phyloP scores from a whole-genome alignment of 2,113 vertebrate genomes.

The Varanus komodoensis region DNA sequence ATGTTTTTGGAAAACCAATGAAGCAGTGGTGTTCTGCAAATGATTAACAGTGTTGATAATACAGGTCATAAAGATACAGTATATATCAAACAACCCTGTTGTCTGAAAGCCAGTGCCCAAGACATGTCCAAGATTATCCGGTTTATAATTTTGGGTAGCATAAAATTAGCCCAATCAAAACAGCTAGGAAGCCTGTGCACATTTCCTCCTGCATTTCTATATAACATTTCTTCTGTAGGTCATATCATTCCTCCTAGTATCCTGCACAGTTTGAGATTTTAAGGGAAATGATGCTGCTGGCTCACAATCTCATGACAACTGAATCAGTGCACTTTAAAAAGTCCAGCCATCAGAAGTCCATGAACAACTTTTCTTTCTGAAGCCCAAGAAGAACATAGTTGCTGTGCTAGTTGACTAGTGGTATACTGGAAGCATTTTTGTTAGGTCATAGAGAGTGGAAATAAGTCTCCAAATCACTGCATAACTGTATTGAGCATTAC shows the following conservation, averaged over 20 bases:
- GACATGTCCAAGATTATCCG: neutral
- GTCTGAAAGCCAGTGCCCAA: neutral
- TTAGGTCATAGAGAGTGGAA: neutral
- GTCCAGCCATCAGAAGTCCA: neutral
- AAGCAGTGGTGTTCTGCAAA: neutral
- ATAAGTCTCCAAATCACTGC: neutral
- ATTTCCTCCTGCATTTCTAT: neutral
- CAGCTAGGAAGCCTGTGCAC: neutral
- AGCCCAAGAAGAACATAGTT: neutral
- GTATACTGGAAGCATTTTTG: too few species aligned
- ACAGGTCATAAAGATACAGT: neutral
- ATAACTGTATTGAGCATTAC: neutral
- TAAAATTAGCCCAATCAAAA: neutral
- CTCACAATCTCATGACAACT: neutral
- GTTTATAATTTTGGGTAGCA: neutral
- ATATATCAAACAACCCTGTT: neutral
- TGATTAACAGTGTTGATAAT: neutral
- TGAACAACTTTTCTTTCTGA: neutral
- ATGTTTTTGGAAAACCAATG: neutral
- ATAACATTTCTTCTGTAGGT: neutral
- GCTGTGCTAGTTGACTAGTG: neutral
- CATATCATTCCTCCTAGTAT: neutral
- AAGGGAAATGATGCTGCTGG: neutral
- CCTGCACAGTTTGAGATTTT: neutral
- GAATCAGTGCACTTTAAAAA: neutral